Conservation (phyloP, 2,797 vertebrate genomes). For the Betta splendens region DNA sequence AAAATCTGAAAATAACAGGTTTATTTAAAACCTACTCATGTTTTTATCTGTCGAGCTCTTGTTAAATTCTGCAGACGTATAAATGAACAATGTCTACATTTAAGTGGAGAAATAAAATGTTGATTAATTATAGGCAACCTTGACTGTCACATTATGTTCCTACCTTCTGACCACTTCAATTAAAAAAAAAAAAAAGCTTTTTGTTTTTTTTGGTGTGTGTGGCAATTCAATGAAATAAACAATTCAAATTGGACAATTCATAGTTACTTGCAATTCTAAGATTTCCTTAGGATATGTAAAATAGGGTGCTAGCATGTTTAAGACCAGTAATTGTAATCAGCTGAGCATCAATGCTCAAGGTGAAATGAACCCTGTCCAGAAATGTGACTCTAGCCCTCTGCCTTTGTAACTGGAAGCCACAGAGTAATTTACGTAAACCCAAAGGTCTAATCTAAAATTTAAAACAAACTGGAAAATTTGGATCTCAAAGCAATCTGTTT, state of each 20-base stretch:
- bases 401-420: too few species aligned
- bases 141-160: not conserved
- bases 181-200: too few species aligned
- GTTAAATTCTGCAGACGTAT: constrained; percentile 42
- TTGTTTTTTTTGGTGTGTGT: constrained; percentile 54
- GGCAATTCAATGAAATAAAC: too few species aligned
- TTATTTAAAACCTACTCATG: too few species aligned
- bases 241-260: too few species aligned
- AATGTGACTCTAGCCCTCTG: constrained; percentile 43
- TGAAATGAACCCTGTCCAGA: constrained; percentile 51
- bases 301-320: constrained; percentile 15
- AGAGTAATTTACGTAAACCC: constrained; percentile 49
- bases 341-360: too few species aligned
- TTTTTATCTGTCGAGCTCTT: constrained; percentile 14
- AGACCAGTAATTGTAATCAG: too few species aligned
- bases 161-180: constrained; percentile 51
- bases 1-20: not conserved
- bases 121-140: not conserved
- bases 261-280: constrained; percentile 17
- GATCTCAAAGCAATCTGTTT: constrained; percentile 61
- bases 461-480: constrained; percentile 46
- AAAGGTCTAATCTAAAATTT: constrained; percentile 55
- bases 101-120: not conserved
- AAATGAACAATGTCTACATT: constrained; percentile 1
- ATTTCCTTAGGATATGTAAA: constrained; percentile 9